These are phyloP conservation scores for Lanius ludovicianus DNA, from an alignment of 2,113 vertebrate species.

Conservation along the genomic window DNA sequence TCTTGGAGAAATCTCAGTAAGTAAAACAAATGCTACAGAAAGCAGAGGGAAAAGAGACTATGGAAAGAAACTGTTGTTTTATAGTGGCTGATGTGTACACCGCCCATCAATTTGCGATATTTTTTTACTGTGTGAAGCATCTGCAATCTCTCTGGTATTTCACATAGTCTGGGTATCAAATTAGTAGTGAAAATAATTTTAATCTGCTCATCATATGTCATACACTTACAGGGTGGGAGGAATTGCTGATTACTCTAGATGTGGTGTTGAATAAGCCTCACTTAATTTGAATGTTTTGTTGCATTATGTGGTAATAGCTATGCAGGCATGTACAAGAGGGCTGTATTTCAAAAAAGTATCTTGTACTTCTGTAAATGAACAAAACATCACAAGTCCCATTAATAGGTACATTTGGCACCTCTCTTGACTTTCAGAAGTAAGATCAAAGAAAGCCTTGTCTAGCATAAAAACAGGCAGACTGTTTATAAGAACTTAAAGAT, in stretches of 20 bases:
- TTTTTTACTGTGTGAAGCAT: not conserved
- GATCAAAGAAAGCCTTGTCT: not conserved
- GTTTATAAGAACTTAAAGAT: not conserved
- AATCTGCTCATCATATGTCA: not conserved
- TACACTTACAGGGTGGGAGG: not conserved
- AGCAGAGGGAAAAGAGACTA: not conserved
- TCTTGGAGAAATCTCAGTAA: slow-evolving; percentile 91
- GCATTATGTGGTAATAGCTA: not conserved
- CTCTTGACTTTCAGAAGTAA: not conserved
- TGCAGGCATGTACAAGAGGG: not conserved
- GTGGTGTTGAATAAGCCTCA: not conserved
- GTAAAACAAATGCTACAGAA: slow-evolving; percentile 54
- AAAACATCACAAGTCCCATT: not conserved
- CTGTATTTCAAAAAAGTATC: not conserved
- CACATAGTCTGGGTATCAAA: not conserved
- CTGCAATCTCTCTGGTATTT: not conserved
- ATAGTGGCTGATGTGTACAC: not conserved
- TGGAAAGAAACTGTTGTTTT: not conserved
- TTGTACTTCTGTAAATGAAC: not conserved
- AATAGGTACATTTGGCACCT: not conserved
- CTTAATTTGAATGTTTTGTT: not conserved
- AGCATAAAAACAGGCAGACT: not conserved
- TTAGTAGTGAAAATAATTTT: not conserved
- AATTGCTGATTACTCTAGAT: not conserved
- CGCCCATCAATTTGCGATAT: not conserved